Percentiles rank a stretch among this genome's conserved stretches.
phyloP scores from a whole-genome alignment of 2,888 invertebrate species.

The Parnassius mnemosyne region DNA sequence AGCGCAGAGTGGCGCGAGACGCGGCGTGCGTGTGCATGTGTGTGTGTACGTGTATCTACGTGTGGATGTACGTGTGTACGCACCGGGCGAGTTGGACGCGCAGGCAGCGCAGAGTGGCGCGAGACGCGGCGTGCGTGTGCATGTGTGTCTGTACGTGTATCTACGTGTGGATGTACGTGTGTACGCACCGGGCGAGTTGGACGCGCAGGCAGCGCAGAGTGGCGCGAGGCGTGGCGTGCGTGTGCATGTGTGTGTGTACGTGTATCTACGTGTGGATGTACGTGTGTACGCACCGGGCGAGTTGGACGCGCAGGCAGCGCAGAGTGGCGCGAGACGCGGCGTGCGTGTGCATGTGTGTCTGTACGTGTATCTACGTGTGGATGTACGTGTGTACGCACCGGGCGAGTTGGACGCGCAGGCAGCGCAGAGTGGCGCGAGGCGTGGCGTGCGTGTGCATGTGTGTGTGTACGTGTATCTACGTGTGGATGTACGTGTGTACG shows the following conservation, averaged over 20 bases:
- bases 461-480: too few relatives aligned
- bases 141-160: too few relatives aligned
- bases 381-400: neutral
- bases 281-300: constrained; percentile 25
- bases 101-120: constrained; percentile 95
- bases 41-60: too few relatives aligned
- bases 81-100: constrained; percentile 57
- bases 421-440: constrained; percentile 92
- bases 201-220: constrained; percentile 91
- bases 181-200: constrained; percentile 31
- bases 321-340: constrained; percentile 91
- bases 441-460: constrained; percentile 65
- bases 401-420: constrained; percentile 82
- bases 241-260: too few relatives aligned
- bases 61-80: neutral
- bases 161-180: too few relatives aligned
- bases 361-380: too few relatives aligned
- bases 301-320: constrained; percentile 86
- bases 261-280: too few relatives aligned
- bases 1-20: constrained; percentile 92
- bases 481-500: neutral
- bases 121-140: constrained; percentile 78
- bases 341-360: constrained; percentile 37
- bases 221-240: constrained; percentile 87
- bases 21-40: constrained; percentile 65